A percentile compares a stretch with the other conserved stretches of the same genome.
Evolutionary conservation across 2,113 vertebrate species (phyloP).

Genomic region (Ailuropoda melanoleuca): DNA sequence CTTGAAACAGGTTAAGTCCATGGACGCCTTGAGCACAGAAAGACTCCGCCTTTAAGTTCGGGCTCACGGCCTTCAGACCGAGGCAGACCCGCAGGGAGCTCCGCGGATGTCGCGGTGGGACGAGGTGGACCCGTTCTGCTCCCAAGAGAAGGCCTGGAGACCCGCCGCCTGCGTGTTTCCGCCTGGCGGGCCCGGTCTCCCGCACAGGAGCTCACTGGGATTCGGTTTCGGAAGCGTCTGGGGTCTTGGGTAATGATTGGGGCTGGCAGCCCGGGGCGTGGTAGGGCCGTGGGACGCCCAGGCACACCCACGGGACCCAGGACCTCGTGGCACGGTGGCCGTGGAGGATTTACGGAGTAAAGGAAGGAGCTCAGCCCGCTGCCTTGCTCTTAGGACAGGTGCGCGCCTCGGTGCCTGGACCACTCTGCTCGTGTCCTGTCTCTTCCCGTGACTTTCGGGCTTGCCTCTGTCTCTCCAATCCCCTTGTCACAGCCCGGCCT

Average conservation of each 20-base stretch:
- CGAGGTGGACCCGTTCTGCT: neutral
- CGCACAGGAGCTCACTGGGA: neutral
- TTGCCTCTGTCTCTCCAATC: too few species aligned
- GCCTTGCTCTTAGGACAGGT: too few species aligned
- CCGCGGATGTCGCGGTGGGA: neutral
- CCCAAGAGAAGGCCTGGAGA: neutral
- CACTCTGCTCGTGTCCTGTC: neutral
- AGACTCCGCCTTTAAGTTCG: neutral
- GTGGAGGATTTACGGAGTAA: neutral
- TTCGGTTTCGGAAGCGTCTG: neutral
- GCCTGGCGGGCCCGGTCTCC: neutral
- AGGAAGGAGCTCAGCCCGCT: neutral
- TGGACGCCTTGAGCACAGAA: neutral
- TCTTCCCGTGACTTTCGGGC: neutral
- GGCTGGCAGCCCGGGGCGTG: too few species aligned
- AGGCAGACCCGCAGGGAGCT: neutral
- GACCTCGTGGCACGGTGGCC: too few species aligned
- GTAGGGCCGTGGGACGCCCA: neutral
- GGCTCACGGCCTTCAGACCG: fast-evolving
- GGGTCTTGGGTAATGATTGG: neutral
- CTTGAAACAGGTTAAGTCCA: neutral
- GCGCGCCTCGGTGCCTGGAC: neutral
- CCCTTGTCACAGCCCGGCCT: neutral
- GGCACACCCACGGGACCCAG: neutral
- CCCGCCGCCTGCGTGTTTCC: neutral